These are phyloP conservation scores for Mobula birostris DNA, from an alignment of 2,113 vertebrate genomes.

Conservation along the genomic window DNA sequence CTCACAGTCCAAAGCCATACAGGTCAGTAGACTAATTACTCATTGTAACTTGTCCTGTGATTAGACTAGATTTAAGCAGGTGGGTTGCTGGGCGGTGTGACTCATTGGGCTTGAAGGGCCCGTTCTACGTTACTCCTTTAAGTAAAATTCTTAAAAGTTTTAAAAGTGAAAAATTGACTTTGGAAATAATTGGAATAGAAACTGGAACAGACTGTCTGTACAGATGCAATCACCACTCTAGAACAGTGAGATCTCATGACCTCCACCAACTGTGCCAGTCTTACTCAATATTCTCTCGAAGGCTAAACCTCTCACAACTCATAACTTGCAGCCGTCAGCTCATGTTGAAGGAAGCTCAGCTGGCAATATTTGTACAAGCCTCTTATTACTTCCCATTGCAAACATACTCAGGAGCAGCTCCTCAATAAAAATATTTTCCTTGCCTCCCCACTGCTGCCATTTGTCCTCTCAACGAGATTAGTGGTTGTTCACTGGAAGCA, in stretches of 20 bases:
- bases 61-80: too few species aligned
- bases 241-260: background rate
- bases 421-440: background rate
- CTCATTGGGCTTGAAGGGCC: too few species aligned
- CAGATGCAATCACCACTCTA: background rate
- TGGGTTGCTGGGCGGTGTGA: too few species aligned
- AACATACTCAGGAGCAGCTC: background rate
- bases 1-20: too few species aligned
- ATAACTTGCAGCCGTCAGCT: background rate
- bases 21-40: too few species aligned
- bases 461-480: background rate
- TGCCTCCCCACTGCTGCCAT: background rate
- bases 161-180: too few species aligned
- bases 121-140: too few species aligned
- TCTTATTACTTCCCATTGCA: background rate
- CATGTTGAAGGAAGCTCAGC: background rate
- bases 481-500: background rate
- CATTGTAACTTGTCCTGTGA: too few species aligned
- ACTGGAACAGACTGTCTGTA: background rate
- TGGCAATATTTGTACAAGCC: background rate
- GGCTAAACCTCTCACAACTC: constrained; percentile 36
- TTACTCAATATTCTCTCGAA: constrained; percentile 2
- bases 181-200: background rate
- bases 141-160: too few species aligned
- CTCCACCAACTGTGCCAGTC: background rate